Base-by-base conservation (phyloP, 2,113 vertebrate species). In the Platichthys flesus region DNA sequence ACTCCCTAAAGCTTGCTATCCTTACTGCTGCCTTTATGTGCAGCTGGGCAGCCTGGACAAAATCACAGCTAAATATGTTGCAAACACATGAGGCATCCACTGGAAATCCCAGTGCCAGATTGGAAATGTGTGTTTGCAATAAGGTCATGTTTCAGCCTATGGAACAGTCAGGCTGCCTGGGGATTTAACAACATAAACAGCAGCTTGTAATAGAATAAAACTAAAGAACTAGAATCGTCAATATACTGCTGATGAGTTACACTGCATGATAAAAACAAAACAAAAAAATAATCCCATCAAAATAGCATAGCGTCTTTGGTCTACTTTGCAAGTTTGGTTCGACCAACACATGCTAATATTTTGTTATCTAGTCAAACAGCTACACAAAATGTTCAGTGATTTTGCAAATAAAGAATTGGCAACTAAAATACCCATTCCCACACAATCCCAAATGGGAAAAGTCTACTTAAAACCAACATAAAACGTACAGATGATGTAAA, bases 1-100 rank as follows among this genome's bases (percentile, higher is more conserved):
- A 92, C 92, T 92, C 91, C 86, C 90, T 23, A 63, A 86, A 82
- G 89, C 90, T 88, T 82, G 85, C 57, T 81, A 78, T 81, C 85
- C 80, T 84, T 85, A 81, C 85, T 81, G 86, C 70, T 18, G 83
- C 64, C 85, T 84, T 90, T 83, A 87, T 83, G 68, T 84, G 83
- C 92, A 93, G 91, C 93, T 93, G 92, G 89, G 71, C 82, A 71
- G 81, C 78, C 67, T 66, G 68, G 40, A 67, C 70, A 55, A 76
- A 77, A 88, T 89, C 65, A 85, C 63, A 79, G 85, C 68, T 68
- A 82, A 88, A 90, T 79, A 84, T 84, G 83, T 31, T 54, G 73
- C 55, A 65, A 81, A 86, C 71, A 81, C 64, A 83, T 45, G 47
- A 76, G 59, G 71, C 69, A 13, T 28, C 37, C 3, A 42, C 65